Percentiles rank a stretch among this genome's conserved stretches.
Conservation (phyloP, 2,888 invertebrate species). For the Epinotia demarniana region DNA sequence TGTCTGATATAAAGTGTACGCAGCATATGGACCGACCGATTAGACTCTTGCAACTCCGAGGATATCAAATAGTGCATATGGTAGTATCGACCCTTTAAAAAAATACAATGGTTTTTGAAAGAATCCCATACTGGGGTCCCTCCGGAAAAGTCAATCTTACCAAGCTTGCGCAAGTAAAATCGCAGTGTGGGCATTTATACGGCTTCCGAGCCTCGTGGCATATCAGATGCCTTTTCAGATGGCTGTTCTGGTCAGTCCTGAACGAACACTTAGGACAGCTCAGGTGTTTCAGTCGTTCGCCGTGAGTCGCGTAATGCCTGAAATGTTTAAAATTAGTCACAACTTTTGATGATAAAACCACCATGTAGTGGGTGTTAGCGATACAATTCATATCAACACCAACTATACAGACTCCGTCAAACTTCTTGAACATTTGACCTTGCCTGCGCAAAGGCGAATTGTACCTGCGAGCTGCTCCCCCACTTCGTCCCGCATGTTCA, state of each 20-base stretch:
- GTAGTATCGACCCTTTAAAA: too few species aligned
- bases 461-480: too few species aligned
- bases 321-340: conserved; percentile 51
- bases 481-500: too few species aligned
- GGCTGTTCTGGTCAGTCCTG: conserved; percentile 86
- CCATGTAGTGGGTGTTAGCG: conserved; percentile 50
- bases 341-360: conserved; percentile 35
- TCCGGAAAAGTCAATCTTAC: conserved; percentile 70
- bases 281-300: conserved; percentile 77
- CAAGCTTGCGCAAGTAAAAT: conserved; percentile 90
- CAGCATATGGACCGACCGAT: too few species aligned
- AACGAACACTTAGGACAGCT: conserved; percentile 89
- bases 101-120: too few species aligned
- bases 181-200: conserved; percentile 93
- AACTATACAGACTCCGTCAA: too few species aligned
- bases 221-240: conserved; percentile 91
- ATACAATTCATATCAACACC: conserved; percentile 13
- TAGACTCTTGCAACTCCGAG: too few species aligned
- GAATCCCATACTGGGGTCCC: too few species aligned
- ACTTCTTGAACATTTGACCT: too few species aligned
- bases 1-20: too few species aligned
- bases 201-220: conserved; percentile 93
- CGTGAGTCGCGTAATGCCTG: conserved; percentile 87
- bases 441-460: too few species aligned
- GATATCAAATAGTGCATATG: too few species aligned